These are phyloP conservation scores for Cottus gobio DNA, from an alignment of 2,113 vertebrate species.

Conservation along the genomic window DNA sequence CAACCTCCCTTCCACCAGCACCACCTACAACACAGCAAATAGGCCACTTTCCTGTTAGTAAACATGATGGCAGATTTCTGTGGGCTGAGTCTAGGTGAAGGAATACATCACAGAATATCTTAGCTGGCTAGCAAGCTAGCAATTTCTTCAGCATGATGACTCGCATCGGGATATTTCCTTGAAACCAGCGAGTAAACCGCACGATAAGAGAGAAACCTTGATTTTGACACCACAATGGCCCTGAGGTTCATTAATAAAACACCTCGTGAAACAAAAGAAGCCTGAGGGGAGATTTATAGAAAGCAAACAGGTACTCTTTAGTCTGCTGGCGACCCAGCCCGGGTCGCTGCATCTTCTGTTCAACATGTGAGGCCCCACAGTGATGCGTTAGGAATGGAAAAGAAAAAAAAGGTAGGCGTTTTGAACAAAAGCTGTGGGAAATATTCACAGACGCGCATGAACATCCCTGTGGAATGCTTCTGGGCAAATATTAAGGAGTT, in stretches of 20 bases:
- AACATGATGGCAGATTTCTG: background rate
- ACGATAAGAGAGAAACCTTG: conserved; percentile 6
- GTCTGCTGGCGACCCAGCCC: background rate
- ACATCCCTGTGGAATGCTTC: conserved; percentile 30
- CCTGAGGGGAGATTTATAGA: background rate
- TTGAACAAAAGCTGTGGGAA: conserved; percentile 34
- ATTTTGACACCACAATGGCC: background rate
- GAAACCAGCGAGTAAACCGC: conserved; percentile 10
- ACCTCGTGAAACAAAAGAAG: conserved; percentile 1
- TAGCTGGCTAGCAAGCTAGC: background rate
- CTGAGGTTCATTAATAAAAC: conserved; percentile 16
- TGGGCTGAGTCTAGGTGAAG: background rate
- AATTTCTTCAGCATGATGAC: conserved; percentile 8
- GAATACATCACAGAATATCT: background rate
- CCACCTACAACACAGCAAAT: background rate
- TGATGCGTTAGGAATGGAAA: background rate
- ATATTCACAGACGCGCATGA: conserved; percentile 47
- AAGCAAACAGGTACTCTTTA: conserved; percentile 8
- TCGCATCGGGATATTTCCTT: conserved; percentile 7
- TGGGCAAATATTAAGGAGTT: conserved; percentile 69
- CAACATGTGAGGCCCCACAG: background rate
- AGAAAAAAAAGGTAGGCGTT: conserved; percentile 8
- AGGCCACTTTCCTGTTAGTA: background rate
- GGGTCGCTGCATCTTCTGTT: background rate
- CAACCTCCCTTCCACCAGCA: background rate